Conservation (phyloP, 2,888 invertebrate species). For the Drosophila cognata region DNA sequence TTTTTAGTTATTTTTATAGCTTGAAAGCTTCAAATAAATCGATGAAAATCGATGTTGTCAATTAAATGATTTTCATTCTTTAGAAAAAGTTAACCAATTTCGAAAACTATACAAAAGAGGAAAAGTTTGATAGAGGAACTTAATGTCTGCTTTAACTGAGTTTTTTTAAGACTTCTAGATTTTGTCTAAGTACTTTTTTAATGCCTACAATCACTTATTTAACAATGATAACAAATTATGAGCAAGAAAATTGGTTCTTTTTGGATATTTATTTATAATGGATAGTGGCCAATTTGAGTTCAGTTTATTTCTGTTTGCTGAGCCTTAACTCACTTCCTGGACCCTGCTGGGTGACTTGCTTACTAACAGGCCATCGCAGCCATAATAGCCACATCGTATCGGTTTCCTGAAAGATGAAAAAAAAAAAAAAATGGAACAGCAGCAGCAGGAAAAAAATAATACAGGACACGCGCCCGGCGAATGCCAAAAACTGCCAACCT, state of each 20-base stretch:
- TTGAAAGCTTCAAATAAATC: neutral
- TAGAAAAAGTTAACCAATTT: neutral
- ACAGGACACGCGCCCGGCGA: constrained; percentile 49
- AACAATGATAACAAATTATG: neutral
- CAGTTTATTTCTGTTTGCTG: constrained; percentile 62
- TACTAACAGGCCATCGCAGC: constrained; percentile 61
- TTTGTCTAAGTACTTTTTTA: neutral
- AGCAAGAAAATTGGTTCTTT: neutral
- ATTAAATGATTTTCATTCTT: neutral
- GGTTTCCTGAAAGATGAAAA: constrained; percentile 72
- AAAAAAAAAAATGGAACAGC: constrained; percentile 26
- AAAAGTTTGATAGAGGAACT: neutral
- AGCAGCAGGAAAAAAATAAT: constrained; percentile 27
- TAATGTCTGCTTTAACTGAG: neutral
- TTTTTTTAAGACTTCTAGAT: neutral
- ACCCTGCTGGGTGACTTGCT: constrained; percentile 69
- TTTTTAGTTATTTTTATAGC: neutral
- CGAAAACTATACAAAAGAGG: no score
- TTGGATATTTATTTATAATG: constrained; percentile 53
- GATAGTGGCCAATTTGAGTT: constrained; percentile 61
- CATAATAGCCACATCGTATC: constrained; percentile 74
- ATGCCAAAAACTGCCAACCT: constrained; percentile 57
- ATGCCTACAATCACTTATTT: neutral
- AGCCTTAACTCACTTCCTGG: constrained; percentile 64
- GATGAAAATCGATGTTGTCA: neutral